A percentile compares a stretch with the other conserved stretches of the same genome.
phyloP scores from a whole-genome alignment of 2,888 invertebrate genomes.

The Pemphredon lugubris region DNA sequence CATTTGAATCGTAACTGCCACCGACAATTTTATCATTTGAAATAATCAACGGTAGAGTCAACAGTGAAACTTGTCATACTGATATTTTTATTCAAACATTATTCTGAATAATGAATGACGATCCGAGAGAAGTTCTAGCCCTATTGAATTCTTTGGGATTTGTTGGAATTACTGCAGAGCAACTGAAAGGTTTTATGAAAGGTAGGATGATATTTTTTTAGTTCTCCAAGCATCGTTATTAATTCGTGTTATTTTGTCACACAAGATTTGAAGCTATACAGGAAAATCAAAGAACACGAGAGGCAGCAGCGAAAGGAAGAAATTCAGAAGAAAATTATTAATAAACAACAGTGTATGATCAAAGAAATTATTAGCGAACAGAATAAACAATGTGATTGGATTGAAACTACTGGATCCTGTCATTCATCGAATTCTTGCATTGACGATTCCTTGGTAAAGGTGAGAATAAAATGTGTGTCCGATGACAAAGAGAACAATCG shows the following conservation, averaged over 20 bases:
- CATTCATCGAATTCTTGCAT: conserved; percentile 38
- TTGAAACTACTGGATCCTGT: conserved; percentile 18
- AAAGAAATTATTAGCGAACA: conserved; percentile 60
- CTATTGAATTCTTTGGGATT: conserved; percentile 90
- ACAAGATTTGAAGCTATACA: conserved; percentile 85
- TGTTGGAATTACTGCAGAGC: conserved; percentile 87
- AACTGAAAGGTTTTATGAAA: conserved; percentile 90
- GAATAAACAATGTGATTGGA: conserved; percentile 6
- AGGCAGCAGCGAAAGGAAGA: conserved; percentile 77
- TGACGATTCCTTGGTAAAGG: conserved; percentile 66
- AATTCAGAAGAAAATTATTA: conserved; percentile 70
- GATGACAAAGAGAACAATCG: conserved; percentile 53
- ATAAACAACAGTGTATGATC: conserved; percentile 64
- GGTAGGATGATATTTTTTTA: too few species aligned
- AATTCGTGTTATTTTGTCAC: conserved; percentile 41
- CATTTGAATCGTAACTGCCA: background rate
- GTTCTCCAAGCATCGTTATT: background rate
- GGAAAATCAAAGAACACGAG: conserved; percentile 84
- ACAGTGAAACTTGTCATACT: background rate
- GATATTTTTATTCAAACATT: conserved; percentile 14
- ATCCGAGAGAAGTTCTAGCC: conserved; percentile 88
- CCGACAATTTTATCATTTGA: conserved; percentile 40
- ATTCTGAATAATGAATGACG: conserved; percentile 71
- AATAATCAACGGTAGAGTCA: conserved; percentile 16
- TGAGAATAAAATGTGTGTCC: conserved; percentile 63